Conservation (phyloP, 2,797 vertebrate genomes). For the Falco novaeseelandiae region DNA sequence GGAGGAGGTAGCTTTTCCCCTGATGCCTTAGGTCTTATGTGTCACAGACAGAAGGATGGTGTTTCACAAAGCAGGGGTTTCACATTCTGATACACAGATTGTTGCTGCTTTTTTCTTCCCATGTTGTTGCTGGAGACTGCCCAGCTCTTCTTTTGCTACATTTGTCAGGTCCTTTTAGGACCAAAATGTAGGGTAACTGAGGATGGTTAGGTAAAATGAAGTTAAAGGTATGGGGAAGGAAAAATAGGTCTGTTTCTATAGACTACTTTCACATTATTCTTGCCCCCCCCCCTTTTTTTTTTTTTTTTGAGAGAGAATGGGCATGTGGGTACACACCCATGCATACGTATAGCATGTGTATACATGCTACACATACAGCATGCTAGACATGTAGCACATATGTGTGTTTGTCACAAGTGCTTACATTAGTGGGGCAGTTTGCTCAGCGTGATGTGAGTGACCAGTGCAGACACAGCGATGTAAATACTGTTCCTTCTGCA, state of each 20-base stretch:
- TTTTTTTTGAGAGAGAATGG: too few relatives aligned
- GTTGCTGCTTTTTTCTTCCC: background rate
- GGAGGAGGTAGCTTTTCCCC: background rate
- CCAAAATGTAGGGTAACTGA: background rate
- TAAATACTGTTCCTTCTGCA: background rate
- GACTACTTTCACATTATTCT: background rate
- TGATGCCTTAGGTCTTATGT: background rate
- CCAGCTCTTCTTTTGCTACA: background rate
- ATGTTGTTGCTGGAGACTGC: background rate
- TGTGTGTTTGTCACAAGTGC: background rate
- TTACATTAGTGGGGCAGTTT: background rate
- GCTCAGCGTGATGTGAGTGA: background rate
- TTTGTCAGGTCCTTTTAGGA: background rate
- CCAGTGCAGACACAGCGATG: background rate
- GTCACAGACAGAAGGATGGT: background rate
- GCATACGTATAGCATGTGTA: background rate
- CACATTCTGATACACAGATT: background rate
- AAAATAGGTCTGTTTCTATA: background rate
- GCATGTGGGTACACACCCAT: too few relatives aligned
- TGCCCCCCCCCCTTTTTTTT: too few relatives aligned
- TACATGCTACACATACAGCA: rapidly evolving
- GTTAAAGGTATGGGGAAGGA: background rate
- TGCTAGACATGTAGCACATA: background rate
- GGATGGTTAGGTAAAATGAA: background rate
- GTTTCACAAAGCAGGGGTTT: background rate